Evolutionary conservation across 1,140 invertebrate species (phyloP).

Genomic region (Drosophila pseudoananassae): DNA sequence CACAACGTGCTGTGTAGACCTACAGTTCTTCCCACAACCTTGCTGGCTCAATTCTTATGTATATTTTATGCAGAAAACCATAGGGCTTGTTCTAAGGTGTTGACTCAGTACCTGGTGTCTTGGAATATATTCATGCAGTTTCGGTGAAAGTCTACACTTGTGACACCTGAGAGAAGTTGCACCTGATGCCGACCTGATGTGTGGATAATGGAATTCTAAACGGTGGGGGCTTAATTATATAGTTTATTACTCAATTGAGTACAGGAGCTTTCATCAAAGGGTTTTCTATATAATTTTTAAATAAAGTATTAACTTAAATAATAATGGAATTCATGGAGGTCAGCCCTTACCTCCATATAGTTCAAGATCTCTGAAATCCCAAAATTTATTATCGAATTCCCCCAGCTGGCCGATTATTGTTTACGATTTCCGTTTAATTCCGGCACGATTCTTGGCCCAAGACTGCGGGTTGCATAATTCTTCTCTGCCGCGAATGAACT

Average conservation of each 20-base stretch:
- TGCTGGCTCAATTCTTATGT: conserved; percentile 11
- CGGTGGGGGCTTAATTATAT: not conserved
- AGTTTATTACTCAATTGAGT: not conserved
- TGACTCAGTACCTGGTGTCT: not conserved
- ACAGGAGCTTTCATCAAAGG: not conserved
- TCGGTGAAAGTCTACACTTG: conserved; percentile 67
- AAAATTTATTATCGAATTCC: not conserved
- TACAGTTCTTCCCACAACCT: conserved; percentile 49
- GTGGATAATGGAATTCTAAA: conserved; percentile 1
- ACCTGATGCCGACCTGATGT: conserved; percentile 31
- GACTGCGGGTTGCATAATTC: conserved; percentile 30
- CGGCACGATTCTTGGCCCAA: conserved; percentile 38
- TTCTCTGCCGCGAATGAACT: conserved; percentile 18
- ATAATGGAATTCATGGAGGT: not conserved
- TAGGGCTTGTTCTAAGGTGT: conserved; percentile 9
- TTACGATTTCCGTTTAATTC: conserved; percentile 29
- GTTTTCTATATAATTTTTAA: not conserved
- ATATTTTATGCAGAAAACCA: conserved; percentile 25
- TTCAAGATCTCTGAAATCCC: not conserved
- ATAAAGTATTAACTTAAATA: not conserved
- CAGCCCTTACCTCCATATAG: not conserved
- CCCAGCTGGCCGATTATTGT: conserved; percentile 24
- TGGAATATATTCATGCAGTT: conserved; percentile 67
- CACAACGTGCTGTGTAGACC: conserved; percentile 16
- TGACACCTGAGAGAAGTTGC: conserved; percentile 55